Evolutionary conservation across 2,113 vertebrate species (phyloP), one percentile per base, ranked within the genome.

Genomic region (Campylomormyrus numenius): DNA sequence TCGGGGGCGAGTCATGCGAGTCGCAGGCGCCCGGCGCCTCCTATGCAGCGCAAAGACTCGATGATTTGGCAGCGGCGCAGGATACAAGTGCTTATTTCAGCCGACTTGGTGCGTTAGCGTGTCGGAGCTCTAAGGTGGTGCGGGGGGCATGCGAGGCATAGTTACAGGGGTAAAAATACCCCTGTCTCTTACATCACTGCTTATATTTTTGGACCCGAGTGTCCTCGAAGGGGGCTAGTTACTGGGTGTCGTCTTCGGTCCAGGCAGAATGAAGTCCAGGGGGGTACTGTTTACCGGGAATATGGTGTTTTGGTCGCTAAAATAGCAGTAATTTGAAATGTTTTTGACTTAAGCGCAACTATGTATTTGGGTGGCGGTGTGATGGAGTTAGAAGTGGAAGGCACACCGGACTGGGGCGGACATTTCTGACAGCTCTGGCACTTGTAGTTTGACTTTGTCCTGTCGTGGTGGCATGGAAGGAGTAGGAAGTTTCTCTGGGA

Each of bases 81-180:
- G 95, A 95, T 94, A 92, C 93, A 92, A 93, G 92, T 89, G 93
- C 89, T 5, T 66, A 45, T 27, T 50, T n/a, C 45, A 1, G 9
- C 45, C 50, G 53, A 89, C 74, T 84, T 45, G 17, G 5, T 74
- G 31, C 10, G 50, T 83, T 49, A 50, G 49, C 52, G 87, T 42
- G 66, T 66, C 85, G 66, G 13, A 15, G 90, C 35, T 50, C 13
- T 39, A 9, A 88, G 52, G 42, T 87, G 49, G 17, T 87, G 15
- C 31, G 9, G 74, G 24, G 53, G 89, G 92, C 91, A 91, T 62
- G 89, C 90, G 85, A 92, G 48, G 93, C 93, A 85, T 94, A 92
- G 95, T 93, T 93, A 95, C 94, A 92, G 48, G 83, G 92, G 93
- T 96, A 96, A 95, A 96, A 96, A 96, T 96, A 96, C 92, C 91